Percentiles rank a stretch among this genome's conserved stretches.
Evolutionary conservation across 2,797 vertebrate species (phyloP).

Genomic region (Danio kyathit): DNA sequence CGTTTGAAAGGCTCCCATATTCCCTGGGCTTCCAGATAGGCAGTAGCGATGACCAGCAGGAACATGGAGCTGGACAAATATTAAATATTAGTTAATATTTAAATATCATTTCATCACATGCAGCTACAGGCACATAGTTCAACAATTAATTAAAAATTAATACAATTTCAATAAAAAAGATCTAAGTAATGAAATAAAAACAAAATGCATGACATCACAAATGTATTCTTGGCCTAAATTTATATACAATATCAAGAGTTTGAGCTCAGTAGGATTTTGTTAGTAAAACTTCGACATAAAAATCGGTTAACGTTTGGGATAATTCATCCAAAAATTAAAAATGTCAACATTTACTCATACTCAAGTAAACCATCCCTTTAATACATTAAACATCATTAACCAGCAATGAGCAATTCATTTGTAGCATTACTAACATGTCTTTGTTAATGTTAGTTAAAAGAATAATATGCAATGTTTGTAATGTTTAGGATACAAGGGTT

Average conservation of each 20-base stretch:
- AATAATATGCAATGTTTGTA: neutral
- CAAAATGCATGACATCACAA: neutral
- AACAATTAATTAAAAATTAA: too few relatives aligned
- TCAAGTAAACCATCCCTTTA: too few relatives aligned
- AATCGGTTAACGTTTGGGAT: too few relatives aligned
- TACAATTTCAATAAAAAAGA: neutral
- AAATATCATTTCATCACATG: neutral
- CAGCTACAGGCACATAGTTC: neutral
- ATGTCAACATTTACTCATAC: too few relatives aligned
- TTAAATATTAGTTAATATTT: neutral
- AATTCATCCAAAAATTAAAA: too few relatives aligned
- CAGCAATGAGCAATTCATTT: too few relatives aligned
- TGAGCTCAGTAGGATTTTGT: neutral
- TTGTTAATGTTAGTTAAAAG: too few relatives aligned
- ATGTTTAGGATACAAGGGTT: neutral
- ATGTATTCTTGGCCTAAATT: neutral
- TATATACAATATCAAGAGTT: neutral
- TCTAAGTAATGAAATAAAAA: neutral
- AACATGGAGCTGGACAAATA: constrained; percentile 88
- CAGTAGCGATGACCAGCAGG: constrained; percentile 93
- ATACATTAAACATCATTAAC: too few relatives aligned
- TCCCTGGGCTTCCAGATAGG: constrained; percentile 97
- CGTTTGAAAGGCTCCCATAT: constrained; percentile 98
- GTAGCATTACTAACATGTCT: too few relatives aligned
- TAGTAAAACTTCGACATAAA: neutral